Evolutionary conservation across 2,797 vertebrate species (phyloP).

Genomic region (Megaceryle alcyon): DNA sequence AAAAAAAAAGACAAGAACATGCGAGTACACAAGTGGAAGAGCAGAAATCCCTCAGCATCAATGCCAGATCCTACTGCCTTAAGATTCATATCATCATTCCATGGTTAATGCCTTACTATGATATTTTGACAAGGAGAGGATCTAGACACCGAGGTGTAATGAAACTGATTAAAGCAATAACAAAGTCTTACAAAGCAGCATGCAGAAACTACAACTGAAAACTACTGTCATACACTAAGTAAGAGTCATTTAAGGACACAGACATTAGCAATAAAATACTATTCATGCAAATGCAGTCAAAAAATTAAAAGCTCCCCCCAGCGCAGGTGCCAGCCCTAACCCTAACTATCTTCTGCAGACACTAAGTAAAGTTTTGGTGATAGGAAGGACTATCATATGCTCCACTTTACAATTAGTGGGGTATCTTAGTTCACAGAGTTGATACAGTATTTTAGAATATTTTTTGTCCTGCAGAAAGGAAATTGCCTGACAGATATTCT

Average conservation of each 20-base stretch:
- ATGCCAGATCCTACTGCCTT: constrained; percentile 67
- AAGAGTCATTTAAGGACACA: constrained; percentile 69
- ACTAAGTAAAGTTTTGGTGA: background rate
- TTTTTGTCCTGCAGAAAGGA: background rate
- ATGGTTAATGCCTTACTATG: constrained; percentile 70
- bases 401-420: background rate
- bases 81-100: constrained; percentile 65
- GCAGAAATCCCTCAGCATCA: constrained; percentile 52
- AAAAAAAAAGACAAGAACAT: background rate
- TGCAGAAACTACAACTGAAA: constrained; percentile 66
- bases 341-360: background rate
- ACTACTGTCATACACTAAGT: constrained; percentile 55
- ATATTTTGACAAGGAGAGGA: constrained; percentile 69
- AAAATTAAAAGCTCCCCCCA: background rate
- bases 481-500: background rate
- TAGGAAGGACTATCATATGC: background rate
- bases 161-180: constrained; percentile 75
- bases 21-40: constrained; percentile 11
- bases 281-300: background rate
- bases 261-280: constrained; percentile 29
- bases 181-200: constrained; percentile 71
- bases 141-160: constrained; percentile 69
- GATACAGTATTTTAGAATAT: background rate
- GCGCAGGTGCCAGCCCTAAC: background rate
- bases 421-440: background rate